Base-by-base conservation (phyloP, 2,113 vertebrate species). In the Passer montanus region DNA sequence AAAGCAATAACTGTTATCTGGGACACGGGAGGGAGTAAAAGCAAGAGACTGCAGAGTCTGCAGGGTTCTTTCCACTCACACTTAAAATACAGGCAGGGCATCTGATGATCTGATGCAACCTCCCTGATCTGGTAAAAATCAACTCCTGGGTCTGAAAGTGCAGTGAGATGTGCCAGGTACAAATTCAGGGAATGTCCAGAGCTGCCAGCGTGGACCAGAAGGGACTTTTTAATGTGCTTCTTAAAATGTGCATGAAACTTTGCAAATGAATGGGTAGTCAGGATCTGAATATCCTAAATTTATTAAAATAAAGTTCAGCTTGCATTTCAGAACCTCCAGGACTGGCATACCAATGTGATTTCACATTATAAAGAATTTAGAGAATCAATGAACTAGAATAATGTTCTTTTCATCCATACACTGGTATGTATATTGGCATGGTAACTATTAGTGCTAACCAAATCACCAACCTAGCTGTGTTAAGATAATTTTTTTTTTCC, bases 241-340 rank as follows among this genome's bases (percentile, higher is more conserved):
- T 84, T 15, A 28, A 67, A 90, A 93, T 68, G 23, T 1, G 7
- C 74, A 47, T 39, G 43, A 53, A 95, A 93, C 56, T 95, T 90
- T 58, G 89, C 76, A 90, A 96, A 93, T 72, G 68, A 95, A 84
- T 73, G 79, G 56, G 66, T 92, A 31, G 69, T 69, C 56, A 77
- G 76, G 78, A 91, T 68, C 49, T 85, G 56, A 84, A 46, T 78
- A 59, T 85, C 85, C 86, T 37, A 77, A 55, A 64, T 76, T 96
- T 95, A 94, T 96, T 93, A 92, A 97, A 97, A 91, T 91, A 95
- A 93, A 92, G 94, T 93, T 94, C 84, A 93, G 73, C 77, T 95
- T 96, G 80, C 73, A 43, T 90, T 93, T 89, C 70, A 82, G 75
- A 88, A 90, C 52, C 72, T 95, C 58, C 53, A 93, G 95, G 92